These are phyloP conservation scores for Antitype chi DNA, from an alignment of 2,888 invertebrate genomes.

Conservation along the genomic window DNA sequence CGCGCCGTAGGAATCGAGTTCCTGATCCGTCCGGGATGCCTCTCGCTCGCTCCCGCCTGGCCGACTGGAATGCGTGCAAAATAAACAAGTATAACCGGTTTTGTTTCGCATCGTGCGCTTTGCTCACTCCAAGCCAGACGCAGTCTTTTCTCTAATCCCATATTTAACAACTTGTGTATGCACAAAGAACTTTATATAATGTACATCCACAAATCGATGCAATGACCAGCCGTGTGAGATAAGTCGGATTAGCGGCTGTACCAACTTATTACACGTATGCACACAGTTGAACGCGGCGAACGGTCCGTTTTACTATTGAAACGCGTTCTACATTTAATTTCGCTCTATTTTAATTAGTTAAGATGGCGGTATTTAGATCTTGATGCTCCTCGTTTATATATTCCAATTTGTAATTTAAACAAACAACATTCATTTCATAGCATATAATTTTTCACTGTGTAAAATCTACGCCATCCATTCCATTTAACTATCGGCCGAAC, in stretches of 20 bases:
- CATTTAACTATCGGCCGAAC: conserved; percentile 38
- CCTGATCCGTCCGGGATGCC: conserved; percentile 84
- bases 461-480: conserved; percentile 20
- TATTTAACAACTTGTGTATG: conserved; percentile 71
- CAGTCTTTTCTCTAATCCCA: conserved; percentile 78
- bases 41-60: conserved; percentile 84
- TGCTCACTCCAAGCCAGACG: conserved; percentile 79
- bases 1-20: conserved; percentile 81
- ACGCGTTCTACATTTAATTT: conserved; percentile 31
- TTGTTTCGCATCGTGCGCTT: conserved; percentile 83
- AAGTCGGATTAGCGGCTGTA: conserved; percentile 64
- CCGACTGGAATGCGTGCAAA: conserved; percentile 89
- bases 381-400: conserved; percentile 28
- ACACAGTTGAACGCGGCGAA: conserved; percentile 20
- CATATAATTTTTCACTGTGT: conserved; percentile 3
- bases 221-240: conserved; percentile 66
- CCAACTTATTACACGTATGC: conserved; percentile 54
- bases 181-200: conserved; percentile 48
- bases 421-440: background rate
- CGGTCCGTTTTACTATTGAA: conserved; percentile 38
- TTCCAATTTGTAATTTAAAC: conserved; percentile 1
- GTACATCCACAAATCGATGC: conserved; percentile 57
- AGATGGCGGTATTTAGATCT: conserved; percentile 25
- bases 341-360: conserved; percentile 39
- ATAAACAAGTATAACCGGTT: conserved; percentile 89